phyloP scores from a whole-genome alignment of 2,888 invertebrate species.

The Sialis fuliginosa region DNA sequence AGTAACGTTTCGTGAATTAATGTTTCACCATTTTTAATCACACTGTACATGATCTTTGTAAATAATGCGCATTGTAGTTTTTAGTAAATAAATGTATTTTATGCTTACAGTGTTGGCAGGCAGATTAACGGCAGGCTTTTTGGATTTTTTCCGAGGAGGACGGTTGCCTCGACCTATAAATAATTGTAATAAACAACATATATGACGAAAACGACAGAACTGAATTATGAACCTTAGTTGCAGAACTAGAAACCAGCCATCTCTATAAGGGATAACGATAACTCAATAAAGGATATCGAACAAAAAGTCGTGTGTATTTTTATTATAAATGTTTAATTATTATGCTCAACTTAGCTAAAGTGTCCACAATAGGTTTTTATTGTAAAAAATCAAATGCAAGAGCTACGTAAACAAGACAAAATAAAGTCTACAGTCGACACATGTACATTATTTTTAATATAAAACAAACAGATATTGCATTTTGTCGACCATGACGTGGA shows the following conservation, averaged over 20 bases:
- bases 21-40: too few relatives aligned
- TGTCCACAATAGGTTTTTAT: background rate
- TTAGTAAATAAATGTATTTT: too few relatives aligned
- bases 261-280: background rate
- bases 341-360: background rate
- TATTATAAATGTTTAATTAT: background rate
- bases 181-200: background rate
- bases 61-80: too few relatives aligned
- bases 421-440: background rate
- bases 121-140: slow-evolving; percentile 23
- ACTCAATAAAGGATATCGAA: background rate
- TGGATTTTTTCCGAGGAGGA: slow-evolving; percentile 33
- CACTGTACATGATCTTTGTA: too few relatives aligned
- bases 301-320: background rate
- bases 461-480: too few relatives aligned
- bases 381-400: background rate
- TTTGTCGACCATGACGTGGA: too few relatives aligned
- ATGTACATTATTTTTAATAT: too few relatives aligned
- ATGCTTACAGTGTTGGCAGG: background rate
- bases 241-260: too few relatives aligned
- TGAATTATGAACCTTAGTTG: too few relatives aligned
- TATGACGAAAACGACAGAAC: background rate
- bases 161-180: slow-evolving; percentile 25
- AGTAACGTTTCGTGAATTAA: too few relatives aligned
- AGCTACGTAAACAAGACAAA: background rate